Base-by-base conservation (phyloP, 2,113 vertebrate species). In the Gallinago media region DNA sequence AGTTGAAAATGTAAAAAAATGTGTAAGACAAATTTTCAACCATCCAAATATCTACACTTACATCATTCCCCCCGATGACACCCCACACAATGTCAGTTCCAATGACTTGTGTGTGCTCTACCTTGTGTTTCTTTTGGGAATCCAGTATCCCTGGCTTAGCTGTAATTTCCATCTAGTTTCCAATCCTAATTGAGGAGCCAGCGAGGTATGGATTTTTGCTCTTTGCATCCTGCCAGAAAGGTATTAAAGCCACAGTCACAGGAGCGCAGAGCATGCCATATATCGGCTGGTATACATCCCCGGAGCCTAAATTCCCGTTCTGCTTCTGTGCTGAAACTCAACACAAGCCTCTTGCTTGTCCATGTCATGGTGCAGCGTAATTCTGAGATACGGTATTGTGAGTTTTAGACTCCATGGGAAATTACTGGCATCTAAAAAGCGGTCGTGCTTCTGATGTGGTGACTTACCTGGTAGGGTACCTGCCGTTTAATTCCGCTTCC, bases 241-340 rank as follows among this genome's bases (percentile, higher is more conserved):
- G 12, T 68, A 8, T 59, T 71, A 72, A 52, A 0, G 1, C 40
- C 47, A 1, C 67, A 81, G 47, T 84, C n/a, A 11, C 1, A 2
- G 47, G 55, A 46, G n/a, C 3, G 2, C 31, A 49, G 65, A 62
- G 26, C 20, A 3, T 76, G 59, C 40, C 15, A 1, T 46, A 0
- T 50, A 20, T 70, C 32, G 42, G 29, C 25, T 56, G 65, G 13
- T n/a, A 5, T 14, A 31, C 31, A 40, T n/a, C 29, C 4, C 27
- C 55, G 16, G 42, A 25, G n/a, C 40, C 63, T 59, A 36, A 74
- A 85, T 46, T 67, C 47, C 34, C 55, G 5, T 74, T 88, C 46
- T 12, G 19, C 3, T 49, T 87, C 42, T 77, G 49, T 23, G 3
- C 6, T 2, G 1, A 86, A 89, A 56, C 8, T 85, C 27, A 40